Conservation (phyloP, 2,888 invertebrate genomes). For the Amiota mariae region DNA sequence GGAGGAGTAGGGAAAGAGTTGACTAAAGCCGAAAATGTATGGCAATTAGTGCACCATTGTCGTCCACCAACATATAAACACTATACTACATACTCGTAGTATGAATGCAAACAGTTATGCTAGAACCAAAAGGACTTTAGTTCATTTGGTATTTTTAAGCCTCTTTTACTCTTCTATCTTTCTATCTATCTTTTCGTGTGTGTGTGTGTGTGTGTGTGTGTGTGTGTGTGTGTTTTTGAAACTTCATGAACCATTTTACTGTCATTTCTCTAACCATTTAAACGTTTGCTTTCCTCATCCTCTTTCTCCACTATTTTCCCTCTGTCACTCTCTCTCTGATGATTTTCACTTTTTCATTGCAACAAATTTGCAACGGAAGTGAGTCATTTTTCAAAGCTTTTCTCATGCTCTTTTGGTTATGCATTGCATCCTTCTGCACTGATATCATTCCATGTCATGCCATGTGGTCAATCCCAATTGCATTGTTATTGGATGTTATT, state of each 20-base stretch:
- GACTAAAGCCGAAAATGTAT: slow-evolving; percentile 64
- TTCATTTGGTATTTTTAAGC: slow-evolving; percentile 16
- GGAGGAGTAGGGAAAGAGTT: neutral
- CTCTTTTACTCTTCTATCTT: neutral
- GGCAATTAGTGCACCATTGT: slow-evolving; percentile 70
- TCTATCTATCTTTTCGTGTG: too few relatives aligned
- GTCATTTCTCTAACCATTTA: slow-evolving; percentile 1
- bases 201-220: neutral
- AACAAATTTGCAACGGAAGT: slow-evolving; percentile 24
- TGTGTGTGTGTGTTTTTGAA: too few relatives aligned
- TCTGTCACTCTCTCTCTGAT: too few relatives aligned
- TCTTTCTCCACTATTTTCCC: too few relatives aligned
- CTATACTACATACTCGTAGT: too few relatives aligned
- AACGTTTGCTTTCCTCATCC: neutral
- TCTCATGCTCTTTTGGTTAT: neutral
- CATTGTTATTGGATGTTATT: slow-evolving; percentile 65
- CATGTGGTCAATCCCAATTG: slow-evolving; percentile 3
- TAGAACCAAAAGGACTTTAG: neutral
- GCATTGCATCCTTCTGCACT: neutral
- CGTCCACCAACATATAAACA: neutral
- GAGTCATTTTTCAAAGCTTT: slow-evolving; percentile 25
- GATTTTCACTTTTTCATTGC: slow-evolving; percentile 2
- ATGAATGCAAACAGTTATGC: neutral
- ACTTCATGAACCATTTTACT: too few relatives aligned
- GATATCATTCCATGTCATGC: too few relatives aligned